These are phyloP conservation scores for Sebastes nivosus DNA, from an alignment of 2,797 vertebrate genomes.

Conservation along the genomic window DNA sequence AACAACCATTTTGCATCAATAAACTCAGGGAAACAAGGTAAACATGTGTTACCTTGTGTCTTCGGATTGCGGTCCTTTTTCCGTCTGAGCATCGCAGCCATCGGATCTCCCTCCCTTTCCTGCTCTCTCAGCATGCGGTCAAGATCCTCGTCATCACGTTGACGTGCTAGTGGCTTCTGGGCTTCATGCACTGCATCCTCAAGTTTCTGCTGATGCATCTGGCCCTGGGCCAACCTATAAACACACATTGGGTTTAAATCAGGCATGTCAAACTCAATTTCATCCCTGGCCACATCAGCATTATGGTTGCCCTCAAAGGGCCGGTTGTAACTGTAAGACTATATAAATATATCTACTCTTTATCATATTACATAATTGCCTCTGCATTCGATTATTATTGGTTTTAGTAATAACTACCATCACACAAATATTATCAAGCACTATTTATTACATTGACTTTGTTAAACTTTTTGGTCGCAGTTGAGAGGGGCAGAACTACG, in stretches of 20 bases:
- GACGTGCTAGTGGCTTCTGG: constrained; percentile 93
- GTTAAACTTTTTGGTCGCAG: too few species aligned
- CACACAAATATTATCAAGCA: too few species aligned
- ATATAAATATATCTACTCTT: background rate
- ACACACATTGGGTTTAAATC: constrained; percentile 2
- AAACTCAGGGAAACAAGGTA: background rate
- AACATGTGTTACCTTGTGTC: constrained; percentile 64
- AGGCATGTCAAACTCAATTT: background rate
- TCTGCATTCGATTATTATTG: too few species aligned
- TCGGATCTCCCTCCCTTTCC: constrained; percentile 95
- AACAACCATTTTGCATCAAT: background rate
- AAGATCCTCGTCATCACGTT: constrained; percentile 92
- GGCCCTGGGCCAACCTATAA: constrained; percentile 87
- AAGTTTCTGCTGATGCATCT: constrained; percentile 91
- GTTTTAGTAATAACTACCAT: too few species aligned
- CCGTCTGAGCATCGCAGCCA: constrained; percentile 90
- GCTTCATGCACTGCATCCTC: constrained; percentile 90
- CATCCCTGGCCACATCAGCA: too few species aligned
- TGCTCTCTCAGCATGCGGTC: constrained; percentile 94
- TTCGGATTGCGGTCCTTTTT: constrained; percentile 87
- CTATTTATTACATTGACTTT: too few species aligned
- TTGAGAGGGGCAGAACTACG: too few species aligned
- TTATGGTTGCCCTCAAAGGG: too few species aligned
- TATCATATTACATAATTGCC: too few species aligned
- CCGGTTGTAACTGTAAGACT: too few species aligned